Conservation (phyloP, 2,797 vertebrate species). For the Microchirus variegatus region DNA sequence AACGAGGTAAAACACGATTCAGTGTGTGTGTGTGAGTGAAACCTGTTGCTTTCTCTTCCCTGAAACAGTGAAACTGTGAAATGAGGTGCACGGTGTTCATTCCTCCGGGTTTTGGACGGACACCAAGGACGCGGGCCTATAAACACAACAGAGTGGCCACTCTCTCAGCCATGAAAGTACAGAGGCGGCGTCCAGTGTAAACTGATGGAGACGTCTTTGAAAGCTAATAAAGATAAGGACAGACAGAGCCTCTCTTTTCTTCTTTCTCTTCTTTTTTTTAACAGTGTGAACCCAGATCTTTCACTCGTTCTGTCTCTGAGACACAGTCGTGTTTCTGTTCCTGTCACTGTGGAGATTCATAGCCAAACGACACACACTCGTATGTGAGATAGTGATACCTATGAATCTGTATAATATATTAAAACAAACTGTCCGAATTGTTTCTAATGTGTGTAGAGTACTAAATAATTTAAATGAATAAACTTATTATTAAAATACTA, state of each 20-base stretch:
- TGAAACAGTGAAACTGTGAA: not conserved
- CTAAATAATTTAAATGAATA: constrained; percentile 23
- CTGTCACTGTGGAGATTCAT: constrained; percentile 62
- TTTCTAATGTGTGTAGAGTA: constrained; percentile 13
- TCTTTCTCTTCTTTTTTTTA: too few relatives aligned
- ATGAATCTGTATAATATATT: not conserved
- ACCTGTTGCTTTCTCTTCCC: constrained; percentile 34
- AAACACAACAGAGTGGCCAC: constrained; percentile 85
- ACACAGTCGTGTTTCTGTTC: constrained; percentile 58
- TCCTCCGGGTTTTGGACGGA: constrained; percentile 32
- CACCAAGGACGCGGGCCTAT: constrained; percentile 51
- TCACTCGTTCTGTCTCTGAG: constrained; percentile 72
- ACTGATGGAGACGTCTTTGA: constrained; percentile 86
- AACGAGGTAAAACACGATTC: not conserved
- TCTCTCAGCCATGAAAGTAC: constrained; percentile 84
- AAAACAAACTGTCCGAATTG: not conserved
- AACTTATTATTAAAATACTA: constrained; percentile 32
- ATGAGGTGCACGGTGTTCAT: not conserved
- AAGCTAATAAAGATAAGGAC: constrained; percentile 94
- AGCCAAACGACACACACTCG: constrained; percentile 38
- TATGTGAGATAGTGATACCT: not conserved
- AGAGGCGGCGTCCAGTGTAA: constrained; percentile 77
- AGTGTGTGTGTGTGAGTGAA: not conserved
- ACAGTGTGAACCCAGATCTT: constrained; percentile 69
- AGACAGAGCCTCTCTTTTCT: constrained; percentile 75